Base-by-base conservation (phyloP, 2,797 vertebrate species). In the Nothura maculosa region DNA sequence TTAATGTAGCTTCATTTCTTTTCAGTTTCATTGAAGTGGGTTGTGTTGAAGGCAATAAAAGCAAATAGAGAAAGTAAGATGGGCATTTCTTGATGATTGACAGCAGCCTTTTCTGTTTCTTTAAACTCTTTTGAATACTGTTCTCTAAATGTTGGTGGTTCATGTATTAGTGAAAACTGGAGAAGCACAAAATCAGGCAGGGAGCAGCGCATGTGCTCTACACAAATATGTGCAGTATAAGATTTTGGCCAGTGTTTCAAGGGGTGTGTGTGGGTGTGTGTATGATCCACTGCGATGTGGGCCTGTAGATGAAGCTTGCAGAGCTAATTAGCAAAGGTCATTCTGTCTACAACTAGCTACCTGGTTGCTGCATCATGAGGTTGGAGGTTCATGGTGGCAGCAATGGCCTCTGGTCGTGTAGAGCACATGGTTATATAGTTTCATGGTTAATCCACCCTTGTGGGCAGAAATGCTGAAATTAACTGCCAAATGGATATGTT, bases 401-500 rank as follows among this genome's bases (percentile, higher is more conserved):
- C 14, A 38, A 24, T 87, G 66, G 45, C 24, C 87, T 55, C 75
- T 78, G 17, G 68, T 75, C 77, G 55, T 25, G 12, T 58, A 58
- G 22, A 85, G 66, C 30, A 48, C 54, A 15, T 24, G 32, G 57
- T 62, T 74, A 18, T 50, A 75, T 16, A 58, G 50, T 69, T 78
- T 77, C 0, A 7, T 38, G 45, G 58, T 81, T 94, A 90, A 92
- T 88, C 57, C 20, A 66, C 24, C 45, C 67, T 79, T 62, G 24
- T 83, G 73, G 61, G 12, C 38, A 55, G 43, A 79, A 57, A 30
- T 17, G 25, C 34, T 87, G 58, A 80, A 86, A 74, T 68, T 75
- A 66, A 45, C 62, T 93, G 90, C 78, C 76, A 91, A 78, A 66
- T 87, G 10, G 18, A 55, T 88, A 28, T 64, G 77, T 95, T 87